phyloP scores from a whole-genome alignment of 2,797 vertebrate genomes.

The Cyclopterus lumpus region DNA sequence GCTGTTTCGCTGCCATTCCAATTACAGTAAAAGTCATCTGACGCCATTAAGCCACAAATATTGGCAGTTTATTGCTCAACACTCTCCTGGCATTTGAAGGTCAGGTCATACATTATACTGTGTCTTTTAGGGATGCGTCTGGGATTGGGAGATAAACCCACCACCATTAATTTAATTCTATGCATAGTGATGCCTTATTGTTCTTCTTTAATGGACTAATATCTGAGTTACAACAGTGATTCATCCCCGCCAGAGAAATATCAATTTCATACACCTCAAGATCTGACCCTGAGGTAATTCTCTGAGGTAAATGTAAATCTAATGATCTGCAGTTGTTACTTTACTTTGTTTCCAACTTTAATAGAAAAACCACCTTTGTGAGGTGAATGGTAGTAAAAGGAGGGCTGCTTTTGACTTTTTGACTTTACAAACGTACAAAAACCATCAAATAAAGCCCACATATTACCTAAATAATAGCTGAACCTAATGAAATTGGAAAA shows the following conservation, averaged over 20 bases:
- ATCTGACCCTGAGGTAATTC: conserved; percentile 80
- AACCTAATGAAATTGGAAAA: conserved; percentile 63
- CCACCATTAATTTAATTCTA: conserved; percentile 90
- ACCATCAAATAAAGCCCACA: conserved; percentile 64
- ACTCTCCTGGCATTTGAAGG: conserved; percentile 99
- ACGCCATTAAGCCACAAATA: conserved; percentile 99
- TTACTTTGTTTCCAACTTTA: conserved; percentile 75
- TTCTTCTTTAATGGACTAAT: conserved; percentile 87
- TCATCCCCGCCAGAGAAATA: conserved; percentile 81
- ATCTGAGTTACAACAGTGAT: conserved; percentile 82
- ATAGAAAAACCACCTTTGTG: conserved; percentile 59
- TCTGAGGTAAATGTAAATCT: conserved; percentile 76
- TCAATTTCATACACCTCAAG: conserved; percentile 82
- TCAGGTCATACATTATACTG: conserved; percentile 99
- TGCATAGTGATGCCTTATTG: conserved; percentile 88
- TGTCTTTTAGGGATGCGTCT: conserved; percentile 98
- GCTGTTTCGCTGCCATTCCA: conserved; percentile 98
- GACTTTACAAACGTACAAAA: conserved; percentile 53
- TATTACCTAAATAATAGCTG: conserved; percentile 65
- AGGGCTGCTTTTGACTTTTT: conserved; percentile 46
- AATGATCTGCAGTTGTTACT: conserved; percentile 78
- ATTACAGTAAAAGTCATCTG: conserved; percentile 99
- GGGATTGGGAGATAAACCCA: conserved; percentile 95
- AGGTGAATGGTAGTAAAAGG: conserved; percentile 55
- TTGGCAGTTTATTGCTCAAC: conserved; percentile 99